Percentiles rank a stretch among this genome's conserved stretches.
These are phyloP conservation scores for Drymodes brunneopygia DNA, from an alignment of 2,113 vertebrate genomes.

Conservation along the genomic window DNA sequence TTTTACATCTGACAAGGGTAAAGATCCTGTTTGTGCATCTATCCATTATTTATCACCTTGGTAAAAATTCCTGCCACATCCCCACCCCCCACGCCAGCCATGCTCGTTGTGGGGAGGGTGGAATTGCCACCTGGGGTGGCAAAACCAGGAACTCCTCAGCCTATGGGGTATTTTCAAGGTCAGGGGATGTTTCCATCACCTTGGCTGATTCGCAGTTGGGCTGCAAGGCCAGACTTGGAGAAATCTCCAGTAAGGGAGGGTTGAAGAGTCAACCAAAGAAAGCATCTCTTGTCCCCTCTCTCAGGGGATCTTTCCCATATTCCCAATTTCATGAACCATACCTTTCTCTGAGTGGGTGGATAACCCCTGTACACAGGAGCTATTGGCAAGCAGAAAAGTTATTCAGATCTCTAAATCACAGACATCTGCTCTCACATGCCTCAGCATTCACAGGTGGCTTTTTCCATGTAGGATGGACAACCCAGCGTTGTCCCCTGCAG, in stretches of 20 bases:
- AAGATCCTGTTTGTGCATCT: neutral
- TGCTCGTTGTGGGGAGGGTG: rapidly evolving
- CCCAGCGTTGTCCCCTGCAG: neutral
- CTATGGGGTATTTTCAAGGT: neutral
- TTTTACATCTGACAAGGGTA: neutral
- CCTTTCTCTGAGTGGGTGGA: neutral
- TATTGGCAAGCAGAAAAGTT: neutral
- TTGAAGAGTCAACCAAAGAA: neutral
- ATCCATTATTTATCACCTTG: neutral
- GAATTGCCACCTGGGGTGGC: neutral
- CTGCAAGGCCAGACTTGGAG: neutral
- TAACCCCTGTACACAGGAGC: neutral
- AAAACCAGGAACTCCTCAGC: neutral
- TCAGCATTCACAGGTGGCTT: neutral
- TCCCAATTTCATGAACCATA: neutral
- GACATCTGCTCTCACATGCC: neutral
- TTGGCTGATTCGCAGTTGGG: neutral
- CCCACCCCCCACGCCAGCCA: neutral
- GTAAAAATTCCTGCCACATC: neutral
- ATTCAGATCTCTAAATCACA: neutral
- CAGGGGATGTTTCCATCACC: neutral
- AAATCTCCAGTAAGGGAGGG: neutral
- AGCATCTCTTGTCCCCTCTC: neutral
- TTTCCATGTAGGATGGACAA: neutral
- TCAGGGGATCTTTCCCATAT: neutral